Base-by-base conservation (phyloP, 37 sponge, comb jelly and placozoan genomes). In the Halichondria panicea region DNA sequence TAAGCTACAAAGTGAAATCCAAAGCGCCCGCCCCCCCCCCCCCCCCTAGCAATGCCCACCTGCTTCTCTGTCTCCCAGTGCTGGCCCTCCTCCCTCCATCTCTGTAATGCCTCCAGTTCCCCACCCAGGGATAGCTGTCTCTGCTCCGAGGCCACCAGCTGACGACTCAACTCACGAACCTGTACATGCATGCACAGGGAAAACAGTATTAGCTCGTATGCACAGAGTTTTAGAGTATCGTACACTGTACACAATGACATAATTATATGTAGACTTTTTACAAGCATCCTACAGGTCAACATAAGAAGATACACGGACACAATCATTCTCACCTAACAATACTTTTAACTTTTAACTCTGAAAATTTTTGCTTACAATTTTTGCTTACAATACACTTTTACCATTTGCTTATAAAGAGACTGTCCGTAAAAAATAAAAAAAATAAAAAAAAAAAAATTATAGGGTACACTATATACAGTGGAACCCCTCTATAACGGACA, bases 131-230 rank as follows among this genome's bases (percentile, higher is more conserved):
- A 50, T 38, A 35, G 25, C 11, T 62, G 36, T 35, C 36, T 46
- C 64, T 75, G 66, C 70, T 77, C 62, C 31, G 55, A 63, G 33
- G 68, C 37, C 13, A 46, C 32, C 55, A 81, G 73, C 73, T 71
- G 63, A 13, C 53, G 69, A 32, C 78, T 77, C 41, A 77, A 27
- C 73, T 85, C 86, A 21, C 73, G 27, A 11, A 77, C 9, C 54
- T 71, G 63, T 15, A 43, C 13, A 11, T 81, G 66, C 44, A 79
- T 13, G 11, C 41, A 15, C 52, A 48, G 15, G 11, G 11, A 48
- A 19, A 48, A 48, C 15, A 48, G 13, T 48, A 58, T 18, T 28
- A 28, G 25, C 59, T 28, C n/a, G 6, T 30, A 6, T 22, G 22
- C 6, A 58, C n/a, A 58, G 7, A 58, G 28, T 58, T 6, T 58